Conservation (phyloP, 2,888 invertebrate genomes). For the Sialis fuliginosa region DNA sequence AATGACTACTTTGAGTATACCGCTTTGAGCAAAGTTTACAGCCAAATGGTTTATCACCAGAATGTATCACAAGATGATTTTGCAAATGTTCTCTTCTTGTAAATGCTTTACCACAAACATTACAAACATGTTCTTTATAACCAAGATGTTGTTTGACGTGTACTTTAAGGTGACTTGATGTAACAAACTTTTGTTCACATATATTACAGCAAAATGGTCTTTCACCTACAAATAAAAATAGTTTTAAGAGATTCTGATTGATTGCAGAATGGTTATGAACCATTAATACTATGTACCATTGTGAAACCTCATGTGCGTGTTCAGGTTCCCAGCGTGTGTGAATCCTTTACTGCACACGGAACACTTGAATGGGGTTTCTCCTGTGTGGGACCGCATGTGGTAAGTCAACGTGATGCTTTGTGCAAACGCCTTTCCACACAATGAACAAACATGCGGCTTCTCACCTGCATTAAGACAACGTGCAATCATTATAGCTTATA, state of each 20-base stretch:
- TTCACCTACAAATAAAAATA: slow-evolving; percentile 8
- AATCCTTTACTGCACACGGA: slow-evolving; percentile 13
- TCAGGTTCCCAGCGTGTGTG: slow-evolving; percentile 16
- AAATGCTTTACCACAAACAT: slow-evolving; percentile 33
- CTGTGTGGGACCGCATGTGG: slow-evolving; percentile 16
- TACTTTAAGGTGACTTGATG: slow-evolving; percentile 17
- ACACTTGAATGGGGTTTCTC: slow-evolving; percentile 7
- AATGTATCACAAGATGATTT: slow-evolving; percentile 35
- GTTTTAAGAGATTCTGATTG: not conserved
- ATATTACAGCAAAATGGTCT: slow-evolving; percentile 15
- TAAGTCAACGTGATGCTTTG: slow-evolving; percentile 15
- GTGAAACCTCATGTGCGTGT: slow-evolving; percentile 14
- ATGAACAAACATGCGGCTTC: slow-evolving; percentile 15
- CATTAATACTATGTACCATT: not conserved
- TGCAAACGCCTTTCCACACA: slow-evolving; percentile 17
- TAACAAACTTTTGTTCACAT: slow-evolving; percentile 17
- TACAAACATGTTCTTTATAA: slow-evolving; percentile 22
- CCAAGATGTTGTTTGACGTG: slow-evolving; percentile 19
- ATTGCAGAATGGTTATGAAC: not conserved
- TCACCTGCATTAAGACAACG: slow-evolving; percentile 11
- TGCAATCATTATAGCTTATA: not conserved
- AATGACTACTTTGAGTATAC: slow-evolving; percentile 19
- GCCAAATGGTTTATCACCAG: slow-evolving; percentile 36
- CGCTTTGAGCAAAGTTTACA: slow-evolving; percentile 28
- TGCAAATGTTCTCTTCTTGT: slow-evolving; percentile 30